phyloP scores from a whole-genome alignment of 2,888 invertebrate genomes.

The Allolobophora icterica region DNA sequence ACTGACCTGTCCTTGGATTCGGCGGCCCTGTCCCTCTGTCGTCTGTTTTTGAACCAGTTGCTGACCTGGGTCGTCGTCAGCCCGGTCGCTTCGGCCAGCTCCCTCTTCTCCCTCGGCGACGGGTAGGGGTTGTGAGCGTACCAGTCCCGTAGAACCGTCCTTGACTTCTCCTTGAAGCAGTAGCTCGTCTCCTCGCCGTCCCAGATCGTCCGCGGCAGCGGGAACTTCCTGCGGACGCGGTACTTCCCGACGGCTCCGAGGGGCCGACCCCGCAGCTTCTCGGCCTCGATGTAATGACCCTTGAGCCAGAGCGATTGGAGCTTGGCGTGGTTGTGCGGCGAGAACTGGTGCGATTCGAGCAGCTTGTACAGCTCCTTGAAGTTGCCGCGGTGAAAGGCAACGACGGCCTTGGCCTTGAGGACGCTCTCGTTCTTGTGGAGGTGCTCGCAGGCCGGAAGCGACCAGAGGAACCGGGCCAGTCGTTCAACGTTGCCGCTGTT shows the following conservation, averaged over 20 bases:
- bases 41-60: conserved; percentile 89
- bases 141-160: conserved; percentile 89
- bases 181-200: conserved; percentile 84
- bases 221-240: conserved; percentile 93
- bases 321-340: conserved; percentile 79
- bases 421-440: conserved; percentile 96
- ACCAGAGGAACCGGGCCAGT: conserved; percentile 93
- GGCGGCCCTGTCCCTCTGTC: conserved; percentile 86
- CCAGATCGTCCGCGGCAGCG: conserved; percentile 96
- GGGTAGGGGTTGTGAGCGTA: conserved; percentile 87
- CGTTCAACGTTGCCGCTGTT: conserved; percentile 95
- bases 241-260: conserved; percentile 84
- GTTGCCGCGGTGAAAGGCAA: conserved; percentile 82
- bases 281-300: conserved; percentile 98
- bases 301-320: conserved; percentile 93
- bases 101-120: conserved; percentile 89
- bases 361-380: conserved; percentile 96
- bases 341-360: conserved; percentile 91
- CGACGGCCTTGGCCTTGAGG: conserved; percentile 94
- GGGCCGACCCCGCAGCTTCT: conserved; percentile 88
- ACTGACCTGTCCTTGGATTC: conserved; percentile 79
- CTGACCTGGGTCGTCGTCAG: conserved; percentile 91
- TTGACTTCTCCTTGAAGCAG: conserved; percentile 78
- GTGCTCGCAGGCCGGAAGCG: conserved; percentile 92
- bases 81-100: conserved; percentile 87